Percentiles rank a stretch among this genome's conserved stretches.
Evolutionary conservation across 2,888 invertebrate genomes (phyloP).

Genomic region (Limnephilus marmoratus): DNA sequence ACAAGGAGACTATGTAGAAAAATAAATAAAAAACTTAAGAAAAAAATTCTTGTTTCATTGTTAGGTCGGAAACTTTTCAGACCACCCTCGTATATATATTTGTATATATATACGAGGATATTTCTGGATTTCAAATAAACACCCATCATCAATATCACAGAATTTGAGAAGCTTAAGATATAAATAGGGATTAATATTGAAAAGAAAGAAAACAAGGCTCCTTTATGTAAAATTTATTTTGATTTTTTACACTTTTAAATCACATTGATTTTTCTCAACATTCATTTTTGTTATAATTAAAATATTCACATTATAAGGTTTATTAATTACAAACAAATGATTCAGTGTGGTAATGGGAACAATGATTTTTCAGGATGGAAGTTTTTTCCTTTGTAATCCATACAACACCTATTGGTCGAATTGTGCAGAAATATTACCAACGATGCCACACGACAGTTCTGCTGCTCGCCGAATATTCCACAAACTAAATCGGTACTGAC

Average conservation of each 20-base stretch:
- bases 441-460: conserved; percentile 62
- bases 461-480: conserved; percentile 9
- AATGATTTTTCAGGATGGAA: conserved; percentile 46
- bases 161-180: neutral
- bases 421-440: conserved; percentile 65
- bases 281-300: conserved; percentile 81
- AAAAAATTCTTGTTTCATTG: too few relatives aligned
- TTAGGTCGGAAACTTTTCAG: too few relatives aligned
- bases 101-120: too few relatives aligned
- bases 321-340: conserved; percentile 60
- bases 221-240: conserved; percentile 79
- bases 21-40: too few relatives aligned
- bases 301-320: conserved; percentile 78
- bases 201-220: neutral
- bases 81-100: too few relatives aligned
- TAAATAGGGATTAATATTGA: neutral
- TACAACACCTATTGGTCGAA: conserved; percentile 66
- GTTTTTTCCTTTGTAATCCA: conserved; percentile 60
- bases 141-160: neutral
- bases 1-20: too few relatives aligned
- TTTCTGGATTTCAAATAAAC: neutral
- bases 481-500: neutral
- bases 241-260: conserved; percentile 79
- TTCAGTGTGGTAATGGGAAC: conserved; percentile 60
- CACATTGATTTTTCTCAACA: conserved; percentile 76